These are phyloP conservation scores for Phyllotis vaccarum DNA, from an alignment of 2,797 vertebrate genomes.

Conservation along the genomic window DNA sequence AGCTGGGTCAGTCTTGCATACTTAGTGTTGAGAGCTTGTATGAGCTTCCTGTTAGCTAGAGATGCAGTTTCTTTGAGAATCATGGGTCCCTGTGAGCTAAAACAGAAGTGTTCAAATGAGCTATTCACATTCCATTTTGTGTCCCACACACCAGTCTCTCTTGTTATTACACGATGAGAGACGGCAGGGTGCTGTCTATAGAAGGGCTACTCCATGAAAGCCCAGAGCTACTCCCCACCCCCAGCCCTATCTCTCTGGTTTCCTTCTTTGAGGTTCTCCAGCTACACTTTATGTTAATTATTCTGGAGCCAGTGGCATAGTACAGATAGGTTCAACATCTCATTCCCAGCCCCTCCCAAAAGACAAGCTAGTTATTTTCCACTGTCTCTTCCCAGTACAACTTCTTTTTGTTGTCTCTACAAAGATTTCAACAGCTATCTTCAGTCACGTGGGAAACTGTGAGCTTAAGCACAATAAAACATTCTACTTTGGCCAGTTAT, in stretches of 20 bases:
- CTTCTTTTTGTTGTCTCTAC: background rate
- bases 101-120: background rate
- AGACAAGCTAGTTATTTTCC: background rate
- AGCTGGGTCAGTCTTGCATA: background rate
- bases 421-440: slow-evolving; percentile 40
- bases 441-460: background rate
- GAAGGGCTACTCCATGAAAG: background rate
- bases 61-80: background rate
- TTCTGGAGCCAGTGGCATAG: background rate
- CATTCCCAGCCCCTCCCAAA: background rate
- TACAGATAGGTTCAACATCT: background rate
- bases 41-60: background rate
- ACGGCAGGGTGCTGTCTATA: no score
- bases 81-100: background rate
- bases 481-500: background rate
- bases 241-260: background rate
- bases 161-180: background rate
- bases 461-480: background rate
- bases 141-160: accelerated
- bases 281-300: background rate
- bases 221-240: background rate
- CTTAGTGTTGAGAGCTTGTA: background rate
- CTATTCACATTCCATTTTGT: background rate
- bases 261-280: background rate
- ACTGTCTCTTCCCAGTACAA: background rate